Evolutionary conservation across 2,797 vertebrate species (phyloP), one percentile per base, ranked within the genome.

Genomic region (Esox masquinongy): DNA sequence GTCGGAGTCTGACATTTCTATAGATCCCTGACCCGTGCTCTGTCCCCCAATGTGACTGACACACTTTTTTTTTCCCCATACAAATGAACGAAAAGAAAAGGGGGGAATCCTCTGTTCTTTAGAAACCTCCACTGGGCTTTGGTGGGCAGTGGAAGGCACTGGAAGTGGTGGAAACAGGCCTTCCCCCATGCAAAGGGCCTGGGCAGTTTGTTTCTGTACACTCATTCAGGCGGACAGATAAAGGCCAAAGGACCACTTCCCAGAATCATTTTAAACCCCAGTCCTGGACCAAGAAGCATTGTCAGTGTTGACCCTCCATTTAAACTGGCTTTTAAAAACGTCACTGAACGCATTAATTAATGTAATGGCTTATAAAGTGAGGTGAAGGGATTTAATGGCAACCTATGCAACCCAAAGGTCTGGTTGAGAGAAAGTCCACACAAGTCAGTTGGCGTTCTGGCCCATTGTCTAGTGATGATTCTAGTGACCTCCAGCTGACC

Each of bases 401-500:
- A 6, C 22, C 56, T 4, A 61, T 26, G n/a, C 56, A 24, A 12
- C 24, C 56, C n/a, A 39, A 9, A 51, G 51, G 29, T 7, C 5
- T 19, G 56, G 24, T 17, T 3, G 50, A 53, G 16, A 56, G 50
- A 50, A 29, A 16, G 50, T 19, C 51, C 22, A 61, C 29, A 34
- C 19, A 39, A 59, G 16, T 22, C 11, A 5, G 56, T 61, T 14
- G 12, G 22, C 68, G 31, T 68, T 59, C 74, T 76, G 78, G 51
- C 82, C 86, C 88, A 91, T 91, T 90, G 87, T 85, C 86, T 77
- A 56, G 79, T 82, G 79, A 78, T 88, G 77, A 87, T 87, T 43
- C 78, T 75, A 29, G 70, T 85, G 91, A 93, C 91, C 93, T 85
- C 80, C 49, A 61, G 39, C n/a, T 90, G 90, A 93, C 88, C 6